Conservation (phyloP, 2,888 invertebrate species). For the Scaeva pyrastri region DNA sequence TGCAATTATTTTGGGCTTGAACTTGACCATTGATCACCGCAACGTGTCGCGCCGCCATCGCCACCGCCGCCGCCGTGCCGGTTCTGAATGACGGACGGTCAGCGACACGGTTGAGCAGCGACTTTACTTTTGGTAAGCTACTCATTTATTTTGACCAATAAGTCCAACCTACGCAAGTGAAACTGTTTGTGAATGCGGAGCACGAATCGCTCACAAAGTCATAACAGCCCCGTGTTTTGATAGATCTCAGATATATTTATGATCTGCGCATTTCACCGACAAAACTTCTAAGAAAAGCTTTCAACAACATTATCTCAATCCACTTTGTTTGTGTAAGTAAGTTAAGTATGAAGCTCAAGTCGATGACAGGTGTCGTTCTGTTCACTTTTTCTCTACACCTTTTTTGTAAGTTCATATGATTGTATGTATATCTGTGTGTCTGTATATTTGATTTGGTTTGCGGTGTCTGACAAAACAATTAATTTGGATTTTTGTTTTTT, state of each 20-base stretch:
- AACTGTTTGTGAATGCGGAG: constrained; percentile 46
- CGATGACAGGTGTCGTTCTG: constrained; percentile 69
- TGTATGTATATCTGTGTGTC: neutral
- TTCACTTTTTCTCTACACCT: constrained; percentile 37
- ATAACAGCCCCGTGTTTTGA: constrained; percentile 56
- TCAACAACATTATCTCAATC: constrained; percentile 24
- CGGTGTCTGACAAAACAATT: constrained; percentile 46
- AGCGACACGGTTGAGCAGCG: constrained; percentile 26
- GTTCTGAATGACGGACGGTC: constrained; percentile 33
- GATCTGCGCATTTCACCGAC: constrained; percentile 66
- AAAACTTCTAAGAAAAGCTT: constrained; percentile 51
- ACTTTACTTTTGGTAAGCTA: constrained; percentile 12
- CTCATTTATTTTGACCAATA: constrained; percentile 34
- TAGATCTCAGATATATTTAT: constrained; percentile 52
- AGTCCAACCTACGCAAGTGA: constrained; percentile 66
- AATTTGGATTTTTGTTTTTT: constrained; percentile 25
- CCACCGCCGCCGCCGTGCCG: constrained; percentile 1
- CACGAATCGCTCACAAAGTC: constrained; percentile 63
- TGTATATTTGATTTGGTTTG: constrained; percentile 34
- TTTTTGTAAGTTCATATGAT: constrained; percentile 1
- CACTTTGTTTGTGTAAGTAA: constrained; percentile 10
- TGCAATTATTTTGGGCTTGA: constrained; percentile 50
- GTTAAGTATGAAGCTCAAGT: constrained; percentile 7
- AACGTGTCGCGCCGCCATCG: no score
- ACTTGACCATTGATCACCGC: no score